These are phyloP conservation scores for Lepilemur ruficaudatus DNA, from an alignment of 2,797 vertebrate species.

Conservation along the genomic window DNA sequence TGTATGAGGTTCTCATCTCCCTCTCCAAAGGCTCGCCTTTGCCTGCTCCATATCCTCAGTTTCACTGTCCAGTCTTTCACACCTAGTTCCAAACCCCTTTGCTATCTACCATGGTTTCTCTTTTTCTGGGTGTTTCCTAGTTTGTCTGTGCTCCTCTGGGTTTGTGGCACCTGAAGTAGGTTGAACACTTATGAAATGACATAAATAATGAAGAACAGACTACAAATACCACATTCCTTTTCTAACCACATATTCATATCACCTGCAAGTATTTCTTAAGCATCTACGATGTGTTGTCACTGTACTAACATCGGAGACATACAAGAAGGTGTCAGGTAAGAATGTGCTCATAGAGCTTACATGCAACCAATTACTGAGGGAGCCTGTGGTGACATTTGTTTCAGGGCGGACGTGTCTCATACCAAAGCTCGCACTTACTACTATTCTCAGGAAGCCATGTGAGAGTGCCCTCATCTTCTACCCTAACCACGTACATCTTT, in stretches of 20 bases:
- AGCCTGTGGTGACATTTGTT: neutral
- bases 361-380: fast-evolving
- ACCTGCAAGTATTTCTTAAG: neutral
- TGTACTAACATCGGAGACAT: neutral
- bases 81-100: neutral
- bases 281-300: neutral
- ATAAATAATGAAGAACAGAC: neutral
- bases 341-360: neutral
- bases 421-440: neutral
- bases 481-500: neutral
- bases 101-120: neutral
- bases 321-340: neutral
- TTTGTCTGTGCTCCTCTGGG: neutral
- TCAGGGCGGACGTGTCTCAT: neutral
- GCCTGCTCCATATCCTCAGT: neutral
- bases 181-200: neutral
- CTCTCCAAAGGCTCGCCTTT: neutral
- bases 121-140: neutral
- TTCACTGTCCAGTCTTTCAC: neutral
- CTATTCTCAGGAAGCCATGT: neutral
- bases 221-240: neutral
- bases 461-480: neutral
- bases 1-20: neutral
- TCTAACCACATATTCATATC: neutral
- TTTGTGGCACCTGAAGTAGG: neutral